Base-by-base conservation (phyloP, 2,888 invertebrate genomes). In the Cryptocephalus moraei region DNA sequence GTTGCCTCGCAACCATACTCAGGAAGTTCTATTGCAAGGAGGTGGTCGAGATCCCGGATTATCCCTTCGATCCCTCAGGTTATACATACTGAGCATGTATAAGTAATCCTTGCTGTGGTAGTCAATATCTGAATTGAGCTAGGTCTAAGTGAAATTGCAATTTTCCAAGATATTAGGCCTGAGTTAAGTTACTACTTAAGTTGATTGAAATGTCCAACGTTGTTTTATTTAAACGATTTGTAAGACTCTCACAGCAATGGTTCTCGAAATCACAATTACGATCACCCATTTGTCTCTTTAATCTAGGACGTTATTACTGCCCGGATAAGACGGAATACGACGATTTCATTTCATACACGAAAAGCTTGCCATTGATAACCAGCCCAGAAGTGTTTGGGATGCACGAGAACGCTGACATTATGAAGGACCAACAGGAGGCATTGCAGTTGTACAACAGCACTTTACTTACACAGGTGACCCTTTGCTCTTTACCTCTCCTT, bases 341-440 rank as follows among this genome's bases (percentile, higher is more conserved):
- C 0, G 81, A 81, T 32, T 89, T 80, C 66, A 67, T 87, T 45
- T 65, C 68, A 12, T 86, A 82, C 60, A 81, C 84, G 0, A 79
- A 73, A 14, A 76, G 79, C 32, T 68, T 94, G 57, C 93, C 93
- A 0, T 73, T 82, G 47, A 80, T 81, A 31, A 84, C 91, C 11
- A 78, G 82, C 46, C 93, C 94, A 0, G 81, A 82, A 50, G 86
- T 94, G 38, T 94, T 93, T 70, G 94, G 94, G 9, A 88, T 94
- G 79, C 85, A 94, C 68, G 80, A 88, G 49, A 94, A 94, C 72
- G 93, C 92, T 0, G 91, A 93, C 62, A 91, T 94, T 60, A 84
- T 89, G 61, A 91, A 91, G 67, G 92, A 94, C 68, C 86, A 91
- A 68, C 82, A 87, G 59, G 93, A 94, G 66, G 88, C 91, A 1